These are phyloP conservation scores for Gryon sp. DNA, from an alignment of 1,140 invertebrate species.

Conservation along the genomic window DNA sequence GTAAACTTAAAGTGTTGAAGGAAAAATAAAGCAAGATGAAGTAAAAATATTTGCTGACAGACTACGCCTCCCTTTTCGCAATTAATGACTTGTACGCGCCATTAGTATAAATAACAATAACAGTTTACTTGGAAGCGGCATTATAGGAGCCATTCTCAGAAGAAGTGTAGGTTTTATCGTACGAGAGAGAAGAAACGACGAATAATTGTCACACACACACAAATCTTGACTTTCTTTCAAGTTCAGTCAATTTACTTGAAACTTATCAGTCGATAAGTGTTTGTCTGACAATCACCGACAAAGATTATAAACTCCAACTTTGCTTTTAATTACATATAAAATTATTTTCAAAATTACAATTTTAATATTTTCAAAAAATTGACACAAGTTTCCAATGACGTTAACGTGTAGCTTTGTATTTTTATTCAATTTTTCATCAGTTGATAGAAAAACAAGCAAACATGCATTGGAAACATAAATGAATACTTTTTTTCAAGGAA, in stretches of 20 bases:
- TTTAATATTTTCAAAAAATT: no score
- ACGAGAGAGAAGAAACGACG: conserved; percentile 24
- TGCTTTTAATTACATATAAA: no score
- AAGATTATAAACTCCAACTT: no score
- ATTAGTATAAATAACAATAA: conserved; percentile 66
- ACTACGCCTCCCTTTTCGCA: conserved; percentile 57
- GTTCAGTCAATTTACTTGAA: conserved; percentile 5
- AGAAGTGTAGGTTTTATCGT: conserved; percentile 52
- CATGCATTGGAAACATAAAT: no score
- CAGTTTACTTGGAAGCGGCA: conserved; percentile 56
- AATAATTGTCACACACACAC: conserved; percentile 47
- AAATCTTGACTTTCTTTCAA: conserved; percentile 37
- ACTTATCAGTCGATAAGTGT: conserved; percentile 24
- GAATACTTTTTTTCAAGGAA: no score
- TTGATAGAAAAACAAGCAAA: no score
- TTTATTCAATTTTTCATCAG: no score
- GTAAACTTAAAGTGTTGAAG: conserved; percentile 9
- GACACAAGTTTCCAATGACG: no score
- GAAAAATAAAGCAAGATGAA: conserved; percentile 40
- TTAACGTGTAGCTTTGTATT: no score
- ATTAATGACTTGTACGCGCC: conserved; percentile 60
- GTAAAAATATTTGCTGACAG: conserved; percentile 53
- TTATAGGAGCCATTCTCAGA: conserved; percentile 57
- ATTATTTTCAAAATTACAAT: no score
- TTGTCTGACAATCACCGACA: no score